These are phyloP conservation scores for Eubasilissa regina DNA, from an alignment of 1,140 invertebrate species.

Conservation along the genomic window DNA sequence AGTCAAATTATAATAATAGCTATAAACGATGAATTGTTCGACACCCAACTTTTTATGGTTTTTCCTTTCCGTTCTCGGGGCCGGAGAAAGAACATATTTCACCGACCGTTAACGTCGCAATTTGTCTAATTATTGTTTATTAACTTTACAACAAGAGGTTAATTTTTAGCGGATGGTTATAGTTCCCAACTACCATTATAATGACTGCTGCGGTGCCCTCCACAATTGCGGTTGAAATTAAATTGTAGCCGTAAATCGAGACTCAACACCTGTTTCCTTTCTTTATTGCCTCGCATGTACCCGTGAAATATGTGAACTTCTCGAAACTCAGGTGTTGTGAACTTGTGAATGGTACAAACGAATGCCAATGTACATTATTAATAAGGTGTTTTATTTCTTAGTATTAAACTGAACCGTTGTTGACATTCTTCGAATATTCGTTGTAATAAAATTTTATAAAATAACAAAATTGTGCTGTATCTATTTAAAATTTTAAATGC, in stretches of 20 bases:
- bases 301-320: constrained; percentile 32
- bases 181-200: neutral
- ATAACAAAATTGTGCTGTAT: too few species aligned
- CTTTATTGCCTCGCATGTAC: constrained; percentile 33
- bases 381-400: neutral
- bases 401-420: too few species aligned
- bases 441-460: too few species aligned
- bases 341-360: constrained; percentile 6
- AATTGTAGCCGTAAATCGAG: constrained; percentile 46
- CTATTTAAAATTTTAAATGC: too few species aligned
- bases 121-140: neutral
- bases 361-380: neutral
- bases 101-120: neutral
- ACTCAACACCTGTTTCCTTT: constrained; percentile 44
- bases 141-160: constrained; percentile 27
- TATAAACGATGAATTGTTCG: too few species aligned
- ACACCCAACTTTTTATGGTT: too few species aligned
- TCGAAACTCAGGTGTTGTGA: constrained; percentile 2
- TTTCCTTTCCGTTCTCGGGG: too few species aligned
- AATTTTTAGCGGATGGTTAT: constrained; percentile 8
- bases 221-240: constrained; percentile 42
- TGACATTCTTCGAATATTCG: too few species aligned
- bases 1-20: too few species aligned
- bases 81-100: neutral
- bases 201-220: constrained; percentile 18